phyloP scores from a whole-genome alignment of 2,888 invertebrate genomes.

The Diaperis boleti region DNA sequence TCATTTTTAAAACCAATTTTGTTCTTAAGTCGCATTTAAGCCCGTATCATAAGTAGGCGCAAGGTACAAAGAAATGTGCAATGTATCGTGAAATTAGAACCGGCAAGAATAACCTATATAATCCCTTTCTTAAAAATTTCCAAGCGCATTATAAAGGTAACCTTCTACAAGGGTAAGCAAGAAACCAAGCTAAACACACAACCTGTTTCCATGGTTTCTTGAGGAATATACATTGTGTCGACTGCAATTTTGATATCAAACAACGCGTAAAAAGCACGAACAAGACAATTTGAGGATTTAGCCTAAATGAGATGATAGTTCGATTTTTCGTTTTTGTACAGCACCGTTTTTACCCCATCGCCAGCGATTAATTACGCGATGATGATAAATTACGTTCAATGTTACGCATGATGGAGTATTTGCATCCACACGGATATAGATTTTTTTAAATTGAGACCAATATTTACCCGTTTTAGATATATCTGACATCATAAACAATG shows the following conservation, averaged over 20 bases:
- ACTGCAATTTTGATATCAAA: conserved; percentile 47
- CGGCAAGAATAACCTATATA: conserved; percentile 59
- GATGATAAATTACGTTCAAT: conserved; percentile 16
- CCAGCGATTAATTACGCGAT: conserved; percentile 18
- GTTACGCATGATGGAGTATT: conserved; percentile 30
- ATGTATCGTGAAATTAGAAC: conserved; percentile 60
- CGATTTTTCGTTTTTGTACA: conserved; percentile 22
- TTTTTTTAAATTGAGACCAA: conserved; percentile 33
- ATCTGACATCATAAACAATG: conserved; percentile 40
- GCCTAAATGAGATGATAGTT: conserved; percentile 25
- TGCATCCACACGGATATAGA: conserved; percentile 16
- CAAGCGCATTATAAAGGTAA: conserved; percentile 55
- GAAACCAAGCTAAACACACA: conserved; percentile 22
- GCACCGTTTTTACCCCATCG: background rate
- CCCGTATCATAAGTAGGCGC: conserved; percentile 34
- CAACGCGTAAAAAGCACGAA: conserved; percentile 48
- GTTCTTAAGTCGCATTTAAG: conserved; percentile 46
- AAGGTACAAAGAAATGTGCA: conserved; percentile 50
- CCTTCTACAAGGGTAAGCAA: conserved; percentile 41
- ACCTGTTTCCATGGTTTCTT: background rate
- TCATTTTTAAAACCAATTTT: conserved; percentile 41
- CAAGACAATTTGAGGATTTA: conserved; percentile 46
- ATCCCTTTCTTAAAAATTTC: conserved; percentile 55
- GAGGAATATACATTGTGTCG: conserved; percentile 11
- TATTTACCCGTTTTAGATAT: conserved; percentile 41